phyloP scores from a whole-genome alignment of 2,797 vertebrate species.

The Telmatherina bonti region DNA sequence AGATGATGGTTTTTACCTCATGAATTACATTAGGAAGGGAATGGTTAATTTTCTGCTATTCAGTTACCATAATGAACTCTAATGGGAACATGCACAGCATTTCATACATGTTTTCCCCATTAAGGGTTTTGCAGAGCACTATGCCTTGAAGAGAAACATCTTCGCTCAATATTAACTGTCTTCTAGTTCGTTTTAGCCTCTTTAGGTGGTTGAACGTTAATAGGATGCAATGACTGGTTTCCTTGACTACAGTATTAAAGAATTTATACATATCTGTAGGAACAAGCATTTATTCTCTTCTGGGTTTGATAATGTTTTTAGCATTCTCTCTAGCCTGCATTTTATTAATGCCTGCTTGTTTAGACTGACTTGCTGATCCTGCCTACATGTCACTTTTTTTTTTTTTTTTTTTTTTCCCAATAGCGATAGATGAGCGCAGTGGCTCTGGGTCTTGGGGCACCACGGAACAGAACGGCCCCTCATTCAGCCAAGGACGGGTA shows the following conservation, averaged over 20 bases:
- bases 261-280: conserved; percentile 29
- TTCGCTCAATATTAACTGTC: conserved; percentile 53
- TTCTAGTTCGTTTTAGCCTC: conserved; percentile 42
- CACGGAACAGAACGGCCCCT: conserved; percentile 93
- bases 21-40: conserved; percentile 61
- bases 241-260: conserved; percentile 24
- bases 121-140: conserved; percentile 34
- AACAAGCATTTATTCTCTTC: conserved; percentile 26
- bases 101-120: conserved; percentile 25
- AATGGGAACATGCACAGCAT: conserved; percentile 55
- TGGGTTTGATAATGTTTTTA: not conserved
- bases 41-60: conserved; percentile 64
- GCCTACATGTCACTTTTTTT: conserved; percentile 38
- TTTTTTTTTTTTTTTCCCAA: conserved; percentile 34
- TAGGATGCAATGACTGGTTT: conserved; percentile 25
- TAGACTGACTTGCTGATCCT: conserved; percentile 14
- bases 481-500: conserved; percentile 95
- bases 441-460: conserved; percentile 92
- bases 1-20: conserved; percentile 44
- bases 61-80: conserved; percentile 56
- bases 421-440: conserved; percentile 92
- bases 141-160: conserved; percentile 31
- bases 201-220: conserved; percentile 33
- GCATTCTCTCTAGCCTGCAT: conserved; percentile 7
- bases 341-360: conserved; percentile 13